Base-by-base conservation (phyloP, 64 coral and sea anemone species). In the Actinia tenebrosa region DNA sequence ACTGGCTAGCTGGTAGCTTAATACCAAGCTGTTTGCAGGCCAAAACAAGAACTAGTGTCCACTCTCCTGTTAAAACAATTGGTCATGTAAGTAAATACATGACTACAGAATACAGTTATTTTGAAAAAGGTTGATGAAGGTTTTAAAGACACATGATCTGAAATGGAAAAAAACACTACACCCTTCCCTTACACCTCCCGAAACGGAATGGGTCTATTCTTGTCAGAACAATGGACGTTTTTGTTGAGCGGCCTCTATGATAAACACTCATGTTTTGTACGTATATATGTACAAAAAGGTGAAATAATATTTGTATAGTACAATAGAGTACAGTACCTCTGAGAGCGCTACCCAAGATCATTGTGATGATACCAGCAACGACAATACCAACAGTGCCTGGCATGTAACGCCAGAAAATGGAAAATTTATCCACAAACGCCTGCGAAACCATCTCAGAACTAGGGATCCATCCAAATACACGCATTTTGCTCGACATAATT, bases 271-370 rank as follows among this genome's bases (percentile, higher is more conserved):
- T 50, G 3, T 1, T 50, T 50, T n/a, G 42, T 13, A 77, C 18
- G 16, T 18, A 61, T 61, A 61, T 4, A 61, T 16, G 9, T 16
- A 61, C 4, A 16, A 61, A 61, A 13, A 61, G 60, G 18, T 37
- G 30, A 37, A 37, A 37, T 37, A 19, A 61, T 61, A 61, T 61
- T 61, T 50, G 46, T 50, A 4, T 20, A 11, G 54, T 84, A 7
- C 5, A 22, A 5, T 84, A 4, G 18, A 11, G 54, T 84, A 7
- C 5, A 22, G 15, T 84, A 84, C 82, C 82, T 84, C 53, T 52
- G 19, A 84, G 54, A 56, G 82, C 82, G 82, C 82, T 60, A 30
- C 82, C 82, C 26, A 84, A 56, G 20, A 84, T 84, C 82, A 84
- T 84, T 5, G 82, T 60, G 45, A 84, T 52, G 44, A 84, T 84